A percentile compares a stretch with the other conserved stretches of the same genome.
These are phyloP conservation scores for Panzeria rudis DNA, from an alignment of 2,888 invertebrate species.

Conservation along the genomic window DNA sequence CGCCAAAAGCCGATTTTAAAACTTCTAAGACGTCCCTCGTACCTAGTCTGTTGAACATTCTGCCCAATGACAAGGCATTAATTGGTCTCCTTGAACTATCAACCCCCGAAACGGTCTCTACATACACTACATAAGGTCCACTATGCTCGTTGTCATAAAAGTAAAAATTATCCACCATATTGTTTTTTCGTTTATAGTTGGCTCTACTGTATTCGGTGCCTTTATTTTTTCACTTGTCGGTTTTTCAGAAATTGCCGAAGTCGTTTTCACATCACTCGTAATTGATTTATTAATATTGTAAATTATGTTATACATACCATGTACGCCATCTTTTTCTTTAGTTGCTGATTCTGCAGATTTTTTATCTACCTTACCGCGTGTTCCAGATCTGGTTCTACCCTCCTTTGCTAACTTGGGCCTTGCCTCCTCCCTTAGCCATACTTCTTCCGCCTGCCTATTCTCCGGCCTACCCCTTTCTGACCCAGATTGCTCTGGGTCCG, in stretches of 20 bases:
- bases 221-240: too few species aligned
- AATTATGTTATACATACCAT: too few species aligned
- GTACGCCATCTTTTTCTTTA: background rate
- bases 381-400: background rate
- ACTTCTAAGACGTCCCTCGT: background rate
- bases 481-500: background rate
- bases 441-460: too few species aligned
- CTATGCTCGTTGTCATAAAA: background rate
- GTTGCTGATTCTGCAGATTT: background rate
- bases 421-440: background rate
- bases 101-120: background rate
- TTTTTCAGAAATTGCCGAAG: background rate
- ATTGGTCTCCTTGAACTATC: background rate
- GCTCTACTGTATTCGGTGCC: background rate
- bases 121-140: background rate
- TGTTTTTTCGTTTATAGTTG: background rate
- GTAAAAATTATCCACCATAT: background rate
- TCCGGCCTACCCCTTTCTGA: too few species aligned
- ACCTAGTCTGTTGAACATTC: background rate
- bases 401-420: background rate
- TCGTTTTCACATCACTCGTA: too few species aligned
- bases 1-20: background rate
- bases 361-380: background rate
- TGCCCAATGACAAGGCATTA: background rate
- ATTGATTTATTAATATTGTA: too few species aligned